Evolutionary conservation across 2,797 vertebrate genomes (phyloP), one percentile per base, ranked within the genome.

Genomic region (Momotus momota): DNA sequence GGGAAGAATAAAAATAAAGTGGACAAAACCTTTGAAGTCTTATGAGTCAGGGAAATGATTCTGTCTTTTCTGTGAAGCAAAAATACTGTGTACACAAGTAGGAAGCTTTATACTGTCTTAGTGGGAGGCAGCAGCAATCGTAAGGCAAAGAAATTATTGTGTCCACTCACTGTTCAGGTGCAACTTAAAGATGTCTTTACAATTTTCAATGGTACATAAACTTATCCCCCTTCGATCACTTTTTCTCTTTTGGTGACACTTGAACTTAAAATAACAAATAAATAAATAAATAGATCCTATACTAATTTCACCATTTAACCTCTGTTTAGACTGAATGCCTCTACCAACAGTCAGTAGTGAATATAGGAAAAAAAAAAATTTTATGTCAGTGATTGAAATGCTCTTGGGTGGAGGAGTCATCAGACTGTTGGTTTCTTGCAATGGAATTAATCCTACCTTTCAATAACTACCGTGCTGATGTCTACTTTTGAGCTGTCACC

Each of bases 361-460:
- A 84, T 23, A 23, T 1, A 35, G 6, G 4, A 46, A 31, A 51
- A 65, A 19, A 25, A 3, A 35, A 35, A 21, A 40, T 20, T 70
- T 62, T 21, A 79, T 57, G 45, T 78, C 49, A 81, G 1, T 29
- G 21, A 14, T 18, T 43, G 43, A 91, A 91, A 72, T 4, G 51
- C 16, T 83, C 4, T 74, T 41, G 67, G 8, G n/a, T 54, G 15
- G 13, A 71, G 83, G 80, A 94, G 26, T 81, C 67, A 71, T 82
- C 15, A 75, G 57, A 74, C 23, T 67, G 10, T 64, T 78, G 31
- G 7, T 90, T 95, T 83, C 58, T 78, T 81, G 69, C 26, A 69
- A 49, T 65, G 80, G 13, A 83, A 90, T 88, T 83, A 83, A 78
- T 88, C 54, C 72, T 35, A 48, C n/a, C 17, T 86, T 72, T 88